phyloP scores from a whole-genome alignment of 2,888 invertebrate genomes.

The Agelastica alni region DNA sequence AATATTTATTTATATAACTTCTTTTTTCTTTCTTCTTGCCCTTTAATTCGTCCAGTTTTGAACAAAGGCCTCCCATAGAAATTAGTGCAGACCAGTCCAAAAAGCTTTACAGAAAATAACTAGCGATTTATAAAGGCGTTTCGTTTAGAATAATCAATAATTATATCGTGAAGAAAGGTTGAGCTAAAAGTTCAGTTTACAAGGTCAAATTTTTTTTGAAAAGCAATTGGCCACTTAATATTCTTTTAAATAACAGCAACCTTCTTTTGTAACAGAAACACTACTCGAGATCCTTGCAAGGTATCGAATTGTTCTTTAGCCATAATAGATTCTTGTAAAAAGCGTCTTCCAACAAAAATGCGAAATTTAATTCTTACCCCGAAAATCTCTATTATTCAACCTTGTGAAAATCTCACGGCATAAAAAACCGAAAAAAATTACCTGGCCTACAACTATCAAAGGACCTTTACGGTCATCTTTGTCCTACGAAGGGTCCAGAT shows the following conservation, averaged over 20 bases:
- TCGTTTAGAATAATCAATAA: no score
- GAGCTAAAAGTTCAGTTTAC: no score
- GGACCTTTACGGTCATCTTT: slow-evolving; percentile 47
- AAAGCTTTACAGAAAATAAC: no score
- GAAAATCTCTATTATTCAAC: slow-evolving; percentile 38
- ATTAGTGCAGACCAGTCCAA: no score
- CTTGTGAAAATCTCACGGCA: slow-evolving; percentile 47
- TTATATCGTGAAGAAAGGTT: no score
- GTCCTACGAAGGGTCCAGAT: slow-evolving; percentile 31
- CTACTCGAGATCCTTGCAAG: slow-evolving; percentile 6
- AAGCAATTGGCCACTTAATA: neutral
- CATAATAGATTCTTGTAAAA: slow-evolving; percentile 14
- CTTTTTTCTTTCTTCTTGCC: no score
- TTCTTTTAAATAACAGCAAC: neutral
- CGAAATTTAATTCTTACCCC: slow-evolving; percentile 46
- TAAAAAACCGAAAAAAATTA: slow-evolving; percentile 45
- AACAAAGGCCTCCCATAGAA: no score
- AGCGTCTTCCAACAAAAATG: slow-evolving; percentile 32
- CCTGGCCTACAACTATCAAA: slow-evolving; percentile 43
- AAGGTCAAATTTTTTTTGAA: no score
- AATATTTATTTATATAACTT: no score
- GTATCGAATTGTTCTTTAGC: slow-evolving; percentile 18
- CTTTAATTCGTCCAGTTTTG: no score
- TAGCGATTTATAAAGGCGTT: no score
- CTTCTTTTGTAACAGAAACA: slow-evolving; percentile 13